These are phyloP conservation scores for Adelges cooleyi DNA, from an alignment of 1,140 invertebrate species.

Conservation along the genomic window DNA sequence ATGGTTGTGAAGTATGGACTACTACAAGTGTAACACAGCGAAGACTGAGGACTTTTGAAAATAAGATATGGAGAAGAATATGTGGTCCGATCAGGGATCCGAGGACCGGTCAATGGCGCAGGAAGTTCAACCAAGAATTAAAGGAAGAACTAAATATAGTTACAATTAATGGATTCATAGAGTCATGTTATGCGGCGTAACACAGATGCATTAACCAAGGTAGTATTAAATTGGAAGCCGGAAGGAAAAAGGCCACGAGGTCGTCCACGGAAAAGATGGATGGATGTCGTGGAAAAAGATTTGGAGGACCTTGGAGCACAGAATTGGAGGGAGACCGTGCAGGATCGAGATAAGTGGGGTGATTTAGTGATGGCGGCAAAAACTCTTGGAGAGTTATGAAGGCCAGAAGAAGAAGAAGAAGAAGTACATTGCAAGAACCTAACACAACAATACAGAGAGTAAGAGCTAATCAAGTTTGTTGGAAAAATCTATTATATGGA, in stretches of 20 bases:
- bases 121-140: not conserved
- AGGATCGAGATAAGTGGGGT: not conserved
- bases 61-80: conserved; percentile 3
- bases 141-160: not conserved
- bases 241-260: not conserved
- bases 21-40: not conserved
- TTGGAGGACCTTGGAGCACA: not conserved
- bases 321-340: not conserved
- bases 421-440: too few relatives aligned
- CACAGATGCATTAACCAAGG: not conserved
- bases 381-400: too few relatives aligned
- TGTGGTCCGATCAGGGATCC: not conserved
- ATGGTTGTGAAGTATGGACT: not conserved
- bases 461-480: too few relatives aligned
- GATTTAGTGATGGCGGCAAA: not conserved
- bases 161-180: not conserved
- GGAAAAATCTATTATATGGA: too few relatives aligned
- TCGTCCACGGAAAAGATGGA: not conserved
- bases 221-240: not conserved
- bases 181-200: not conserved
- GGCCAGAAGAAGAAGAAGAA: too few relatives aligned
- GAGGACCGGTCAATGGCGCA: not conserved
- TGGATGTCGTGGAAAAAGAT: not conserved
- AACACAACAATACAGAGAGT: too few relatives aligned
- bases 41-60: not conserved